phyloP scores from a whole-genome alignment of 2,797 vertebrate genomes.

The Scolopax rusticola region DNA sequence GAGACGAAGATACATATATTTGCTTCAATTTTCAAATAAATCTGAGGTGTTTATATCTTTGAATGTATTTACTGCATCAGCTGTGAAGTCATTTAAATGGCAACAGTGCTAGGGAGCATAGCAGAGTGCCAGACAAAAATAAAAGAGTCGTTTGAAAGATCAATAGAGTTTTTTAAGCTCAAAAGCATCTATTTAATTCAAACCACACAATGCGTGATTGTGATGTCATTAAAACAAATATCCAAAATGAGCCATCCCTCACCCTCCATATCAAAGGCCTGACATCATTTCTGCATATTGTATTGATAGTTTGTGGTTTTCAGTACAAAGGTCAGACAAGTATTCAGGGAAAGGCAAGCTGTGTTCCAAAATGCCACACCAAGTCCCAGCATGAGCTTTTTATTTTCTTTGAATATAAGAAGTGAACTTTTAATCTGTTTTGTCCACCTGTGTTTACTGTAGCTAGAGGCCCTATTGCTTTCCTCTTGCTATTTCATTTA shows the following conservation, averaged over 20 bases:
- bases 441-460: slow-evolving; percentile 52
- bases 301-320: slow-evolving; percentile 66
- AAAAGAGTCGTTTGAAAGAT: slow-evolving; percentile 46
- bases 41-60: not conserved
- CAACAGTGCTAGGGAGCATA: not conserved
- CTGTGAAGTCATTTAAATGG: slow-evolving; percentile 30
- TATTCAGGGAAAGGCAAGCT: slow-evolving; percentile 65
- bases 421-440: slow-evolving; percentile 31
- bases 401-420: slow-evolving; percentile 47
- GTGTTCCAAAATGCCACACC: slow-evolving; percentile 59
- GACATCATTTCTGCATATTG: slow-evolving; percentile 74
- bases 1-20: slow-evolving; percentile 1
- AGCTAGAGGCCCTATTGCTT: slow-evolving; percentile 34
- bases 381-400: slow-evolving; percentile 50
- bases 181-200: slow-evolving; percentile 75
- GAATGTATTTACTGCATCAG: not conserved
- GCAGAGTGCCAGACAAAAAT: slow-evolving; percentile 38
- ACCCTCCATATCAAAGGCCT: slow-evolving; percentile 69
- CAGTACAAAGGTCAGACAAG: slow-evolving; percentile 72
- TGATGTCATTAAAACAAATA: slow-evolving; percentile 80
- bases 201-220: slow-evolving; percentile 62
- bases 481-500: not conserved
- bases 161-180: slow-evolving; percentile 48
- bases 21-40: slow-evolving; percentile 61
- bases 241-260: slow-evolving; percentile 52